Evolutionary conservation across 2,113 vertebrate genomes (phyloP).

Genomic region (Megalops atlanticus): DNA sequence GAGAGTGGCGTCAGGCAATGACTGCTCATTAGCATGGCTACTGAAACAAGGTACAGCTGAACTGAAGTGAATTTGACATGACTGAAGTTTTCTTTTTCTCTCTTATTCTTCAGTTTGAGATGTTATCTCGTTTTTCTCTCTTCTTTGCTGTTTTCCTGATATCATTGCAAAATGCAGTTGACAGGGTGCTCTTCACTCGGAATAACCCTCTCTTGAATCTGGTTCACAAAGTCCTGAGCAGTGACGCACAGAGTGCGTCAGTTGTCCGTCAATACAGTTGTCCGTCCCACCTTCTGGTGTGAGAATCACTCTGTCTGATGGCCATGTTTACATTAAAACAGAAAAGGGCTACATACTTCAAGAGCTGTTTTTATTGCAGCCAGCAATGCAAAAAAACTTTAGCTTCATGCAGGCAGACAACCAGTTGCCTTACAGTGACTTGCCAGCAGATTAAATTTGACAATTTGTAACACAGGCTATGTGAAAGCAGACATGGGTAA

Average conservation of each 20-base stretch:
- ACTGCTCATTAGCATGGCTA: constrained; percentile 54
- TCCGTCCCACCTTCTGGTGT: neutral
- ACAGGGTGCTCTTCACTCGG: constrained; percentile 43
- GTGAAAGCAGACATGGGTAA: neutral
- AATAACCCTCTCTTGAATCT: constrained; percentile 49
- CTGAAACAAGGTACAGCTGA: neutral
- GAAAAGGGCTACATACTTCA: neutral
- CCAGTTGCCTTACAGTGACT: neutral
- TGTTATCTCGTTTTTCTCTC: constrained; percentile 7
- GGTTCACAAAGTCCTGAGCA: constrained; percentile 1
- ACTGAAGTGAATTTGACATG: neutral
- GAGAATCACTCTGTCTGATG: neutral
- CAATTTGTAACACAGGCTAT: neutral
- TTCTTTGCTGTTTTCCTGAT: constrained; percentile 22
- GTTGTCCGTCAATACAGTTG: neutral
- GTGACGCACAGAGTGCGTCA: neutral
- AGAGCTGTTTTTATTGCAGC: too few relatives aligned
- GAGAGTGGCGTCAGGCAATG: constrained; percentile 30
- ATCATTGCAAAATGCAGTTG: constrained; percentile 43
- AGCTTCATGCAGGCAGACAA: neutral
- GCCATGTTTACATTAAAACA: neutral
- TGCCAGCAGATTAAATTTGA: too few relatives aligned
- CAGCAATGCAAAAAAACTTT: too few relatives aligned
- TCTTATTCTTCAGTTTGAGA: constrained; percentile 1
- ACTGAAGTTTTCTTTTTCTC: constrained; percentile 40